phyloP scores from a whole-genome alignment of 1,140 invertebrate genomes.

The Apis laboriosa region DNA sequence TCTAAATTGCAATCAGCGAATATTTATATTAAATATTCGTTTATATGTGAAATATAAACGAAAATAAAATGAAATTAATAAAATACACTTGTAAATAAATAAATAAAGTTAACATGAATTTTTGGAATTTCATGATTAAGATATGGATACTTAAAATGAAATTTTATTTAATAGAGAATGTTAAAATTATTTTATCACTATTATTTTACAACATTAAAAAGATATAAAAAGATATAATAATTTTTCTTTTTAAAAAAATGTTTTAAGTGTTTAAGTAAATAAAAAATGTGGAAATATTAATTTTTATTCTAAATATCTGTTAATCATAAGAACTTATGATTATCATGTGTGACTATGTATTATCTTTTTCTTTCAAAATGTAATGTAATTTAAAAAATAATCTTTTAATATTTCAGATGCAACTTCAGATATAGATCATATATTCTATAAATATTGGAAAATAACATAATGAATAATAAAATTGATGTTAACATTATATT shows the following conservation, averaged over 20 bases:
- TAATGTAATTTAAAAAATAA: neutral
- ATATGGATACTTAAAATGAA: neutral
- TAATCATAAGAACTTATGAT: too few relatives aligned
- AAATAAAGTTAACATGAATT: neutral
- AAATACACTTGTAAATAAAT: neutral
- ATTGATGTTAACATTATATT: too few relatives aligned
- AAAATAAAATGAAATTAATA: conserved; percentile 19
- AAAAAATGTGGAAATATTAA: neutral
- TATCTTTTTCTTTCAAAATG: neutral
- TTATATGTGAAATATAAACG: conserved; percentile 18
- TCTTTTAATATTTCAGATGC: neutral
- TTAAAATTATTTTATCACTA: neutral
- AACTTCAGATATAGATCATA: neutral
- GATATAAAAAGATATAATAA: too few relatives aligned
- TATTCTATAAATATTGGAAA: too few relatives aligned
- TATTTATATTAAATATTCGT: neutral
- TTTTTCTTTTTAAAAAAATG: neutral
- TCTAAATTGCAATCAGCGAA: conserved; percentile 17
- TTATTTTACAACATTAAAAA: neutral
- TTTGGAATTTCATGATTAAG: neutral
- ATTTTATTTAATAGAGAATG: too few relatives aligned
- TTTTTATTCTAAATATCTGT: neutral
- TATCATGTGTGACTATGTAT: neutral
- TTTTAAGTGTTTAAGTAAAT: conserved; percentile 20
- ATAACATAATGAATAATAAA: too few relatives aligned